These are phyloP conservation scores for Morus bassanus DNA, from an alignment of 2,797 vertebrate species.

Conservation along the genomic window DNA sequence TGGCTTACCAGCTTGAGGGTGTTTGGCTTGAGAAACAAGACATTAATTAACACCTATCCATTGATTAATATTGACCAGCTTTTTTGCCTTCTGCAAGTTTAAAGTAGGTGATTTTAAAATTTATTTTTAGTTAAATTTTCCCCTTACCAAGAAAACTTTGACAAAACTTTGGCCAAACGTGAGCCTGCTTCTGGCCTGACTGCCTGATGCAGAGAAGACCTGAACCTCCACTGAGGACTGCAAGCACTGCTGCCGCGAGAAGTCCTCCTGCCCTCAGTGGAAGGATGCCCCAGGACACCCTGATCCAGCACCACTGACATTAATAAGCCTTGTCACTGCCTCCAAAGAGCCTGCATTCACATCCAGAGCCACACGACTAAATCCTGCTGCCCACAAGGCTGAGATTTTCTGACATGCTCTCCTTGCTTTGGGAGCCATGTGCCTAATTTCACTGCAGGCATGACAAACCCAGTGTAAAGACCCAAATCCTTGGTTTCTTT, in stretches of 20 bases:
- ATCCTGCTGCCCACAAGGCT: not conserved
- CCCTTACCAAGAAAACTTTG: not conserved
- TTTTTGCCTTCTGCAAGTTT: not conserved
- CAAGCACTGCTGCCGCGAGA: accelerated
- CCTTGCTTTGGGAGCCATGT: not conserved
- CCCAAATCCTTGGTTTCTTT: not conserved
- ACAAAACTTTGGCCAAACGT: not conserved
- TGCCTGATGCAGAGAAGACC: not conserved
- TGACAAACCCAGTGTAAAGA: not conserved
- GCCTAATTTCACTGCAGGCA: not conserved
- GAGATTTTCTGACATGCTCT: not conserved
- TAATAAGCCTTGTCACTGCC: not conserved
- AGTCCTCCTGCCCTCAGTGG: not conserved
- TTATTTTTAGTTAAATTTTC: not conserved
- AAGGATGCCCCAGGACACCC: not conserved
- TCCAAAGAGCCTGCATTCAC: not conserved
- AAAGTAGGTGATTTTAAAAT: not conserved
- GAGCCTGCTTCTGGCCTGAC: not conserved
- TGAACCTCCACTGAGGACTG: not conserved
- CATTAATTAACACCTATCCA: slow-evolving; percentile 53
- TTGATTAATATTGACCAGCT: slow-evolving; percentile 39
- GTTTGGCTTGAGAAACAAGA: slow-evolving; percentile 48
- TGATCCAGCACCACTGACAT: not conserved
- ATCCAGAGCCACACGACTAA: not conserved
- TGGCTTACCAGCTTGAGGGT: slow-evolving; percentile 27